Evolutionary conservation across 2,888 invertebrate species (phyloP), one percentile per base, ranked within the genome.

Genomic region (Dolomedes plantarius): DNA sequence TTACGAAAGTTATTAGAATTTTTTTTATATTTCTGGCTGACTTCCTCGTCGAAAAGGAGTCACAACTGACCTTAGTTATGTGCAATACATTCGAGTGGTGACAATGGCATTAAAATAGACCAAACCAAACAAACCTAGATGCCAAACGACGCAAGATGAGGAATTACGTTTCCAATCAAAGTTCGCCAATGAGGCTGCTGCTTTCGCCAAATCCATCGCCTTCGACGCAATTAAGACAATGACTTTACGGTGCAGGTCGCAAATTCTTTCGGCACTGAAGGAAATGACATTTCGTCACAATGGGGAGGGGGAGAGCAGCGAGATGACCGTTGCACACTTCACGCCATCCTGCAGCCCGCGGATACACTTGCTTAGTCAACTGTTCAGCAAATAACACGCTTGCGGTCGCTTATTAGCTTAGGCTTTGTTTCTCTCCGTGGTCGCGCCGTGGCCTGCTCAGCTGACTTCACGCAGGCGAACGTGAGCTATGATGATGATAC

Each of bases 281-380:
- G 72, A 80, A 73, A 73, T 80, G 75, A 41, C 69, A 75, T 82
- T 69, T 75, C 81, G 75, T 82, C 81, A 69, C 67, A 67, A 79
- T 56, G 28, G 76, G 27, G 36, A n/a, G 9, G 36, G 5, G 5
- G 16, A 36, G 28, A 41, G 23, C 36, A 19, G n/a, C 1, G 7
- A 27, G 28, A 27, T 82, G 81, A 82, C 81, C 81, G 75, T 73
- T 72, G 78, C 64, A 11, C 28, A 62, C 64, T 64, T 71, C 78
- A 79, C 78, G 78, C 71, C 27, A 79, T 39, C 29, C 39, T 67
- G 73, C 16, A 27, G n/a, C 28, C 19, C 46, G 29, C 19, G 39
- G 72, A 74, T 81, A 81, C 80, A 68, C 80, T 69, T 82, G 75
- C 75, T 68, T 62, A 75, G 68, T 69, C 81, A 69, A 75, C 62